Conservation (phyloP, 1,140 invertebrate genomes). For the Orussus abietinus region DNA sequence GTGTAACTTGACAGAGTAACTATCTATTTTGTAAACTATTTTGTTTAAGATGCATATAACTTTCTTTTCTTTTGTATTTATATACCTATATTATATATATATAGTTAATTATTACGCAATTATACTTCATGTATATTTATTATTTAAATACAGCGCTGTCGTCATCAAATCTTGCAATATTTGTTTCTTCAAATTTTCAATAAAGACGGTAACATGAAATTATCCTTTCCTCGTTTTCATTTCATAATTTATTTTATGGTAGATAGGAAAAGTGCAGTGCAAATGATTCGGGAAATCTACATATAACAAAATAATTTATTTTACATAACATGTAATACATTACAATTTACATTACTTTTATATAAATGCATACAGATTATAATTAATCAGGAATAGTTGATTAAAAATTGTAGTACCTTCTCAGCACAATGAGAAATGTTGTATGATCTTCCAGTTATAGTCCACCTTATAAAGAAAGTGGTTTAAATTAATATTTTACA, state of each 20-base stretch:
- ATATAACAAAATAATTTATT: constrained; percentile 4
- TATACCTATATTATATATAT: constrained; percentile 12
- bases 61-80: constrained; percentile 31
- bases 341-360: too few species aligned
- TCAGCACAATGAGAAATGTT: constrained; percentile 5
- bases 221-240: background rate
- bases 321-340: too few species aligned
- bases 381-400: too few species aligned
- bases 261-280: too few species aligned
- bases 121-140: constrained; percentile 28
- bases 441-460: constrained; percentile 1
- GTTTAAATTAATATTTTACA: background rate
- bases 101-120: constrained; percentile 24
- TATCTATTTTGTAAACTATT: constrained; percentile 32
- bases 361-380: too few species aligned
- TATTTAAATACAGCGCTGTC: constrained; percentile 18
- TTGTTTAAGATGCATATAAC: constrained; percentile 25
- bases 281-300: constrained; percentile 21
- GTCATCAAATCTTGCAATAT: constrained; percentile 15
- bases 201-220: constrained; percentile 6
- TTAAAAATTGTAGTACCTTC: constrained; percentile 6
- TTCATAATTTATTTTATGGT: too few species aligned
- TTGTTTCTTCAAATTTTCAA: constrained; percentile 18
- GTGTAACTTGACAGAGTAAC: constrained; percentile 18
- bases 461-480: too few species aligned